Evolutionary conservation across 2,113 vertebrate genomes (phyloP).

Genomic region (Hippolais icterina): DNA sequence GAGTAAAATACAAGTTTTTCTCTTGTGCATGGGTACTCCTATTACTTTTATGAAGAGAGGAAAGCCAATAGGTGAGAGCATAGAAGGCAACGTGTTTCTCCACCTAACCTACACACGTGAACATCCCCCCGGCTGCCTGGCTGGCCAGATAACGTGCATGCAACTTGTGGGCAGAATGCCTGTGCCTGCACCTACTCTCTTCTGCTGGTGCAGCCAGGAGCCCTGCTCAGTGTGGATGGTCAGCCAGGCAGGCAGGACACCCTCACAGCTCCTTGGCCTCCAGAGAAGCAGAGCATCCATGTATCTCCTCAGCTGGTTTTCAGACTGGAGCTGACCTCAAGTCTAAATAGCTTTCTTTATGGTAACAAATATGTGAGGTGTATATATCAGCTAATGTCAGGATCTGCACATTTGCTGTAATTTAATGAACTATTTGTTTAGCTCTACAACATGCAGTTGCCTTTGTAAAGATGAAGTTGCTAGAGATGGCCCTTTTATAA

Average conservation of each 20-base stretch:
- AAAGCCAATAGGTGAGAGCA: background rate
- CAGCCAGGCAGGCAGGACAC: background rate
- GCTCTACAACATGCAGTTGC: background rate
- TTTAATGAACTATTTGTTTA: background rate
- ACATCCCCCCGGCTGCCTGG: background rate
- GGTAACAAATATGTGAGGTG: background rate
- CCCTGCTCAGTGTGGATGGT: fast-evolving
- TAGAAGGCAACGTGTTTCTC: background rate
- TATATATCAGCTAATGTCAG: background rate
- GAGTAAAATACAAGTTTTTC: background rate
- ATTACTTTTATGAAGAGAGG: background rate
- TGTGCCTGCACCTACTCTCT: background rate
- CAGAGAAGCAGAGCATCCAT: fast-evolving
- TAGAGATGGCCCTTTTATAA: background rate
- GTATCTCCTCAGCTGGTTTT: background rate
- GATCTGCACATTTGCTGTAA: background rate
- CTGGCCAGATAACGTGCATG: background rate
- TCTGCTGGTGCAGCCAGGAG: background rate
- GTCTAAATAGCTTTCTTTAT: background rate
- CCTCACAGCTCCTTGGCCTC: background rate
- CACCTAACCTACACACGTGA: fast-evolving
- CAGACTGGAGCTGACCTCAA: background rate
- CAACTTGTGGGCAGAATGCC: background rate
- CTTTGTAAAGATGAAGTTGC: background rate
- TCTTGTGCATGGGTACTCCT: background rate